Conservation (phyloP, 2,797 vertebrate species). For the Sarcoramphus papa region DNA sequence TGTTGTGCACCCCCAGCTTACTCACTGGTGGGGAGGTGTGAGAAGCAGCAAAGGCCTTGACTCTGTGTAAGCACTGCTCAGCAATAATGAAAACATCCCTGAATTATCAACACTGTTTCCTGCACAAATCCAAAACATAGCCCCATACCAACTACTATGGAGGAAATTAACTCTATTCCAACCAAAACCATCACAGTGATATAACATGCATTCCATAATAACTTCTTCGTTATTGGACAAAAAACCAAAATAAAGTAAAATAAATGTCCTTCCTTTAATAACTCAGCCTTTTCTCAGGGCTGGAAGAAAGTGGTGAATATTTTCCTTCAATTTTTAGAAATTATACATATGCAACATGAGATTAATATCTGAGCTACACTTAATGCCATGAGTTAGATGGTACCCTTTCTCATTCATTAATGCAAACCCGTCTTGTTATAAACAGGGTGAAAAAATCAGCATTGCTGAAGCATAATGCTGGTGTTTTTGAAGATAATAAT, state of each 20-base stretch:
- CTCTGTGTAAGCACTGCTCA: no score
- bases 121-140: no score
- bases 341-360: not conserved
- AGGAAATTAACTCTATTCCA: no score
- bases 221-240: not conserved
- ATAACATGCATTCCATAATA: not conserved
- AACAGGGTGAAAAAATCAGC: not conserved
- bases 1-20: no score
- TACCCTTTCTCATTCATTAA: not conserved
- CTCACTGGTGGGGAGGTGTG: no score
- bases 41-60: no score
- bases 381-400: not conserved
- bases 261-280: not conserved
- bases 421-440: not conserved
- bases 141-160: no score
- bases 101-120: no score
- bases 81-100: no score
- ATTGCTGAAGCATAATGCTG: not conserved
- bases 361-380: not conserved
- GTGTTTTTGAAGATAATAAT: not conserved
- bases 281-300: rapidly evolving
- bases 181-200: no score
- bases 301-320: not conserved
- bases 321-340: not conserved
- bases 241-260: not conserved